These are phyloP conservation scores for Acanthopleura granulata DNA, from an alignment of 2,888 invertebrate genomes.

Conservation along the genomic window DNA sequence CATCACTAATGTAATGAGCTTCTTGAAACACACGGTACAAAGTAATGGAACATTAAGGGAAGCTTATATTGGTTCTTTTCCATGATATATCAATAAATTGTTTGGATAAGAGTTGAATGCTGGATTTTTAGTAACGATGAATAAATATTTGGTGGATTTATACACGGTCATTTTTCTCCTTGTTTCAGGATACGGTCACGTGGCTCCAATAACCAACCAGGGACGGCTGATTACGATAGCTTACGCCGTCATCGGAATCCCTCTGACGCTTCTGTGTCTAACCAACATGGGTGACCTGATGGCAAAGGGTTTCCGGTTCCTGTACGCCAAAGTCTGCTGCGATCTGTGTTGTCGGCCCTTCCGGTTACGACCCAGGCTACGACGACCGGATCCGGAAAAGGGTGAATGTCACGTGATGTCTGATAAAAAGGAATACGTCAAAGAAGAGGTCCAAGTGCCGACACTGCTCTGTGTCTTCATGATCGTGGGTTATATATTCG, in stretches of 20 bases:
- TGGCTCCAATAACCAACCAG: slow-evolving; percentile 62
- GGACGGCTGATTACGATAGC: slow-evolving; percentile 66
- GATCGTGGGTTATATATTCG: slow-evolving; percentile 65
- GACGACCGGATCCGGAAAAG: slow-evolving; percentile 51
- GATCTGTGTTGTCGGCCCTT: slow-evolving; percentile 61
- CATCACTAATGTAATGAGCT: no score
- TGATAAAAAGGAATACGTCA: slow-evolving; percentile 38
- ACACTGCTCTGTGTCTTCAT: slow-evolving; percentile 66
- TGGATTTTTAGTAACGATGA: neutral
- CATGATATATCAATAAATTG: no score
- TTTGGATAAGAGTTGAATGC: no score
- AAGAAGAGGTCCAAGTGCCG: slow-evolving; percentile 65
- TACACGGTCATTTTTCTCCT: slow-evolving; percentile 17
- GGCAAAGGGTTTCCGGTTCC: slow-evolving; percentile 71
- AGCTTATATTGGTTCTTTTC: no score
- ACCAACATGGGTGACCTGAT: slow-evolving; percentile 67
- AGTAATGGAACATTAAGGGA: no score
- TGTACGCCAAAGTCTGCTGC: slow-evolving; percentile 72
- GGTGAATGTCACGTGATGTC: slow-evolving; percentile 40
- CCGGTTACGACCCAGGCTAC: slow-evolving; percentile 35
- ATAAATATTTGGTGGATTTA: neutral
- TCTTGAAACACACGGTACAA: no score
- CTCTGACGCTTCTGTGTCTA: slow-evolving; percentile 63
- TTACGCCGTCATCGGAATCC: slow-evolving; percentile 67
- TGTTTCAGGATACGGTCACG: slow-evolving; percentile 66